Percentiles rank a stretch among this genome's conserved stretches.
Evolutionary conservation across 2,888 invertebrate species (phyloP).

Genomic region (Xestia ashworthii): DNA sequence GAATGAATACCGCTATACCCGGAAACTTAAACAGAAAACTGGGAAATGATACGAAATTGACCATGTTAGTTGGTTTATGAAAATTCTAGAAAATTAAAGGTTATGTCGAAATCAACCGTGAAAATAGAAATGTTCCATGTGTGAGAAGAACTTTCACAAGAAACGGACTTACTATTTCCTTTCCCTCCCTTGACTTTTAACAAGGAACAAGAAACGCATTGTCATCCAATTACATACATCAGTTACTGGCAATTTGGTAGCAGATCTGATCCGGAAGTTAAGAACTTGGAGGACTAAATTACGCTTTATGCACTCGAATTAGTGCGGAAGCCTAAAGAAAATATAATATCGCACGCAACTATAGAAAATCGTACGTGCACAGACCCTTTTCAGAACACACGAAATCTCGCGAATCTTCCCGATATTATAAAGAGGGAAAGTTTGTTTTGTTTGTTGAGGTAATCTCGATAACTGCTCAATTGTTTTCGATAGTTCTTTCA

Average conservation of each 20-base stretch:
- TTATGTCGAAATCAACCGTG: background rate
- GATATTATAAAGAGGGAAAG: conserved; percentile 58
- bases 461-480: conserved; percentile 64
- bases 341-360: conserved; percentile 5
- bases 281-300: background rate
- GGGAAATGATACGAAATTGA: conserved; percentile 10
- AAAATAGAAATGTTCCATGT: background rate
- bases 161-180: background rate
- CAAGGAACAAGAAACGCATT: background rate
- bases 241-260: background rate
- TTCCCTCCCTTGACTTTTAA: background rate
- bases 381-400: conserved; percentile 44
- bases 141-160: background rate
- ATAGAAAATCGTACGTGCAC: conserved; percentile 8
- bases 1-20: conserved; percentile 23
- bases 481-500: conserved; percentile 64
- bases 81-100: background rate
- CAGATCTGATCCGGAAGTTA: background rate
- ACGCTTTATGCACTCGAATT: background rate
- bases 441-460: conserved; percentile 65
- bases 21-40: conserved; percentile 8
- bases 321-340: conserved; percentile 3
- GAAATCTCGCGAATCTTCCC: conserved; percentile 44
- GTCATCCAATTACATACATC: background rate
- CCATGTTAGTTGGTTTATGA: background rate